phyloP scores from a whole-genome alignment of 1,140 invertebrate species.

The Manduca sexta region DNA sequence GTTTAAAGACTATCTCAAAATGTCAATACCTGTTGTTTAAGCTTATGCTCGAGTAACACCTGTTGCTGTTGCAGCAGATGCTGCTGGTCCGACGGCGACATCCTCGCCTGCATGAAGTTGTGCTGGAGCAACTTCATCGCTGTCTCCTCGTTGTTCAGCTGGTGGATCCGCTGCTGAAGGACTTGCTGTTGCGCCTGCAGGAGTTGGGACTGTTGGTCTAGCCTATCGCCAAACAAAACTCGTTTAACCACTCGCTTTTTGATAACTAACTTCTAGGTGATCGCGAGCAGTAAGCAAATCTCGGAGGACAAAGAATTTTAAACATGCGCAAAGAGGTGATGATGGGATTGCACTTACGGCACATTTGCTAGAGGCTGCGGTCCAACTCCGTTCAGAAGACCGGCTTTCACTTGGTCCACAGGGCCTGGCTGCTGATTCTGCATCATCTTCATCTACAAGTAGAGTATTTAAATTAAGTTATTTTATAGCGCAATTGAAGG shows the following conservation, averaged over 20 bases:
- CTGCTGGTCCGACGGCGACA: slow-evolving; percentile 62
- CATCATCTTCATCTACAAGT: slow-evolving; percentile 75
- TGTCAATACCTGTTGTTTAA: slow-evolving; percentile 38
- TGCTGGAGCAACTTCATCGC: slow-evolving; percentile 69
- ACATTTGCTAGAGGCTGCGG: slow-evolving; percentile 45
- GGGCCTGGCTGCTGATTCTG: slow-evolving; percentile 75
- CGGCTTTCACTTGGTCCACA: slow-evolving; percentile 72
- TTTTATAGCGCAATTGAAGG: too few relatives aligned
- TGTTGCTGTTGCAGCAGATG: slow-evolving; percentile 57
- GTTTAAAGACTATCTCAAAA: too few relatives aligned
- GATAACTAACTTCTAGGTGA: too few relatives aligned
- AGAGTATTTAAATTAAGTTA: slow-evolving; percentile 5
- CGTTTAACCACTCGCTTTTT: too few relatives aligned
- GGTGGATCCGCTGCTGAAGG: slow-evolving; percentile 69
- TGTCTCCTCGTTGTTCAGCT: slow-evolving; percentile 62
- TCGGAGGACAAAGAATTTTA: too few relatives aligned
- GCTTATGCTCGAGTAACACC: slow-evolving; percentile 42
- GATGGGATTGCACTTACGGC: slow-evolving; percentile 35
- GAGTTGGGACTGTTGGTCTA: slow-evolving; percentile 69
- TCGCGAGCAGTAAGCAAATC: too few relatives aligned
- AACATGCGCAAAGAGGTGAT: too few relatives aligned
- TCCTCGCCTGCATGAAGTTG: slow-evolving; percentile 68
- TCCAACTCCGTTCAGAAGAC: slow-evolving; percentile 64
- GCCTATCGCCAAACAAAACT: slow-evolving; percentile 22
- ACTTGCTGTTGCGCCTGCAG: slow-evolving; percentile 69